Conservation (phyloP, 2,797 vertebrate species). For the Tenualosa ilisha region DNA sequence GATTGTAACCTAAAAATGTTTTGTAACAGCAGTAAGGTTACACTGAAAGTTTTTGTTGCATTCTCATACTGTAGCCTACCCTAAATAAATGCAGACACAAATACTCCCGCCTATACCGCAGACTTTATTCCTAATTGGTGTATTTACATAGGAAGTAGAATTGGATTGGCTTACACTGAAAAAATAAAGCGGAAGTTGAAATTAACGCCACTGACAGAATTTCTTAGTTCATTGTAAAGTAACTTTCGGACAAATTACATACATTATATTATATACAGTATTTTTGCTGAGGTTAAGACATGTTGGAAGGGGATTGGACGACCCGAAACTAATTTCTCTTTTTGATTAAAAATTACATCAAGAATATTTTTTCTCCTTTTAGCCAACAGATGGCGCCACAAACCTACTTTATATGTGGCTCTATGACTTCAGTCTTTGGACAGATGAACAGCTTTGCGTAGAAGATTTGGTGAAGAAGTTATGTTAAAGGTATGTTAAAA, state of each 20-base stretch:
- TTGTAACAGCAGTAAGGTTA: neutral
- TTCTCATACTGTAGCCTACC: no score
- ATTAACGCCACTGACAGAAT: neutral
- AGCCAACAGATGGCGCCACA: conserved; percentile 6
- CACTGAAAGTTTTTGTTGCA: neutral
- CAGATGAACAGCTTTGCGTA: no score
- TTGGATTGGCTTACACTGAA: neutral
- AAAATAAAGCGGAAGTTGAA: neutral
- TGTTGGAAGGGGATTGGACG: neutral
- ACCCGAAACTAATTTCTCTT: neutral
- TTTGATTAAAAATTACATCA: neutral
- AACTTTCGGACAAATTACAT: neutral
- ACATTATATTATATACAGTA: neutral
- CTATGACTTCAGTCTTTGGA: neutral
- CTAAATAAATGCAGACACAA: neutral
- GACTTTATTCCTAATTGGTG: neutral
- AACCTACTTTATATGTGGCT: neutral
- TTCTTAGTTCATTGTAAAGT: neutral
- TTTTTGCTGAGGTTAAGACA: neutral
- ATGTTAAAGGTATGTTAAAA: no score
- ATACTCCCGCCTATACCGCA: neutral
- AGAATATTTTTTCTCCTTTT: neutral
- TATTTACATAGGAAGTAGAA: neutral
- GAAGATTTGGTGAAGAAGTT: no score
- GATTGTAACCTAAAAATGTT: no score